These are phyloP conservation scores for Homarus americanus DNA, from an alignment of 1,140 invertebrate genomes.

Conservation along the genomic window DNA sequence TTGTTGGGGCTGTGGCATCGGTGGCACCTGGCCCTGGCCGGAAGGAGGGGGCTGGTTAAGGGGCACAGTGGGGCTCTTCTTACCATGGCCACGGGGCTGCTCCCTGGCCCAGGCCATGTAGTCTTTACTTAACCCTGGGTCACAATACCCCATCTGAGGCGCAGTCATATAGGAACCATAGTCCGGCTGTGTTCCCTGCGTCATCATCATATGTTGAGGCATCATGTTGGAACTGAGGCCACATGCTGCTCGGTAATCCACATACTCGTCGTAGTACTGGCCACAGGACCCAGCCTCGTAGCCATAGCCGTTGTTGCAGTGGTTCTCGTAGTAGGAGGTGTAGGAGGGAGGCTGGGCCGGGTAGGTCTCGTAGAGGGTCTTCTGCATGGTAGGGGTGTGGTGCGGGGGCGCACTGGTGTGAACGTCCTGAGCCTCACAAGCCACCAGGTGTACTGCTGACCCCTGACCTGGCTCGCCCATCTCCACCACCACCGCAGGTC, in stretches of 20 bases:
- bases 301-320: slow-evolving; percentile 41
- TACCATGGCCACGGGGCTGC: slow-evolving; percentile 25
- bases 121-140: slow-evolving; percentile 27
- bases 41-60: not conserved
- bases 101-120: slow-evolving; percentile 43
- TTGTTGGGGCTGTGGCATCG: not conserved
- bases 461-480: slow-evolving; percentile 59
- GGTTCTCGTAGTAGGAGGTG: slow-evolving; percentile 51
- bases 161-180: slow-evolving; percentile 22
- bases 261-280: slow-evolving; percentile 53
- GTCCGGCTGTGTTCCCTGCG: slow-evolving; percentile 13
- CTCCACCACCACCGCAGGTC: slow-evolving; percentile 60
- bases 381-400: slow-evolving; percentile 34
- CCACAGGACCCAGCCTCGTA: slow-evolving; percentile 29
- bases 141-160: slow-evolving; percentile 34
- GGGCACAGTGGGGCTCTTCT: not conserved
- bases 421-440: slow-evolving; percentile 50
- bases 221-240: slow-evolving; percentile 45
- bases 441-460: slow-evolving; percentile 65
- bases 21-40: not conserved
- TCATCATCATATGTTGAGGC: slow-evolving; percentile 48
- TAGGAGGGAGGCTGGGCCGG: slow-evolving; percentile 42
- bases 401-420: not conserved
- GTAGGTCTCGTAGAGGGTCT: slow-evolving; percentile 51
- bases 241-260: slow-evolving; percentile 33